These are phyloP conservation scores for Nomada flava DNA, from an alignment of 2,888 invertebrate species.

Conservation along the genomic window DNA sequence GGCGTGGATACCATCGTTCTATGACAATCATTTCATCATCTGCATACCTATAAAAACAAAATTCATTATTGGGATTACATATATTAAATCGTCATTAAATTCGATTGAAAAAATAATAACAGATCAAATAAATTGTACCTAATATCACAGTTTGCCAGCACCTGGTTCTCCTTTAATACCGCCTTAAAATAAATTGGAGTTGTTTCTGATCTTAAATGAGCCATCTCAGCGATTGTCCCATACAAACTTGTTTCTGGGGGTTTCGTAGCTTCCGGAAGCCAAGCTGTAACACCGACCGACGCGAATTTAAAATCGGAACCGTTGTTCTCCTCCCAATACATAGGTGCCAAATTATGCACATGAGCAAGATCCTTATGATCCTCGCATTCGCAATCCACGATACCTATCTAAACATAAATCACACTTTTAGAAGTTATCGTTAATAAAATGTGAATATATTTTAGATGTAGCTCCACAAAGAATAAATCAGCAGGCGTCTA, in stretches of 20 bases:
- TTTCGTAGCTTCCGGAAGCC: constrained; percentile 86
- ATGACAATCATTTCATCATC: constrained; percentile 88
- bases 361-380: constrained; percentile 83
- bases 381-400: constrained; percentile 77
- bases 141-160: constrained; percentile 89
- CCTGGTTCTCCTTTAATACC: constrained; percentile 88
- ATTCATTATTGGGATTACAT: neutral
- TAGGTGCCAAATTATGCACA: constrained; percentile 89
- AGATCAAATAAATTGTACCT: constrained; percentile 78
- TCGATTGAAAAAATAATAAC: neutral
- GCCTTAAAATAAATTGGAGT: constrained; percentile 91
- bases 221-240: constrained; percentile 87
- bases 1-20: constrained; percentile 92
- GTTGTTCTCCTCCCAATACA: constrained; percentile 86
- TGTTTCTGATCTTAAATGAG: constrained; percentile 86
- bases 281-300: constrained; percentile 86
- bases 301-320: constrained; percentile 84
- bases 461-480: no score
- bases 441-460: no score
- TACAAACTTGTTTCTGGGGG: constrained; percentile 85
- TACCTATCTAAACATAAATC: constrained; percentile 74
- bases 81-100: neutral
- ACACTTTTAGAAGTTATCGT: neutral
- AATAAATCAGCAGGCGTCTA: no score
- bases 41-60: constrained; percentile 84